phyloP scores from a whole-genome alignment of 2,888 invertebrate species.

The Cerceris rybyensis region DNA sequence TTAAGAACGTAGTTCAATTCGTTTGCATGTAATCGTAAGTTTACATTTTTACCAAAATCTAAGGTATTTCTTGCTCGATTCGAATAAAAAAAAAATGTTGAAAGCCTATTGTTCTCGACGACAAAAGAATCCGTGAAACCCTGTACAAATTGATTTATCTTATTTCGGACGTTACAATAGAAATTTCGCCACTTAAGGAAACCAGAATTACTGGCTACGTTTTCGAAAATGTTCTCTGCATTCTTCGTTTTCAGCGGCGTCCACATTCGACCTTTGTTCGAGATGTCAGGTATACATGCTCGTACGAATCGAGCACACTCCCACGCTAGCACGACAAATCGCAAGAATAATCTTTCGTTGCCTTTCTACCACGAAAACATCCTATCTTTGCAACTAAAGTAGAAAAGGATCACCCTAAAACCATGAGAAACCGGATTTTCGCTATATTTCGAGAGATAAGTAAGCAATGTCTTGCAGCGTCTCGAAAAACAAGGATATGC shows the following conservation, averaged over 20 bases:
- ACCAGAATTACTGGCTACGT: no score
- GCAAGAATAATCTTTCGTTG: slow-evolving; percentile 50
- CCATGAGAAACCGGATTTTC: slow-evolving; percentile 22
- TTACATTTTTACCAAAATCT: no score
- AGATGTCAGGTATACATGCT: slow-evolving; percentile 22
- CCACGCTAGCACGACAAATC: slow-evolving; percentile 61
- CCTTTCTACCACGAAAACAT: slow-evolving; percentile 12
- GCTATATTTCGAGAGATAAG: neutral
- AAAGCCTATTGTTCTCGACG: no score
- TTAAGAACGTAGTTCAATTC: no score
- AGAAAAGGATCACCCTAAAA: slow-evolving; percentile 10
- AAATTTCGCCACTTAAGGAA: neutral
- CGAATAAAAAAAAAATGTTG: no score
- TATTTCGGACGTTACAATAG: neutral
- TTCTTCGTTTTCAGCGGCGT: neutral
- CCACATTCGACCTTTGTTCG: slow-evolving; percentile 17
- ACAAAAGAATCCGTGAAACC: no score
- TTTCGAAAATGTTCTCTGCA: neutral
- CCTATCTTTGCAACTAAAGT: slow-evolving; percentile 10
- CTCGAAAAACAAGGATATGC: no score
- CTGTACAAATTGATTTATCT: no score
- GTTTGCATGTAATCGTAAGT: no score
- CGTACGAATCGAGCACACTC: slow-evolving; percentile 60
- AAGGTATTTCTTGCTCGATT: no score
- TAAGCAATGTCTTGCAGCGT: no score